Evolutionary conservation across 2,113 vertebrate genomes (phyloP), one percentile per base, ranked within the genome.

Genomic region (Riparia riparia): DNA sequence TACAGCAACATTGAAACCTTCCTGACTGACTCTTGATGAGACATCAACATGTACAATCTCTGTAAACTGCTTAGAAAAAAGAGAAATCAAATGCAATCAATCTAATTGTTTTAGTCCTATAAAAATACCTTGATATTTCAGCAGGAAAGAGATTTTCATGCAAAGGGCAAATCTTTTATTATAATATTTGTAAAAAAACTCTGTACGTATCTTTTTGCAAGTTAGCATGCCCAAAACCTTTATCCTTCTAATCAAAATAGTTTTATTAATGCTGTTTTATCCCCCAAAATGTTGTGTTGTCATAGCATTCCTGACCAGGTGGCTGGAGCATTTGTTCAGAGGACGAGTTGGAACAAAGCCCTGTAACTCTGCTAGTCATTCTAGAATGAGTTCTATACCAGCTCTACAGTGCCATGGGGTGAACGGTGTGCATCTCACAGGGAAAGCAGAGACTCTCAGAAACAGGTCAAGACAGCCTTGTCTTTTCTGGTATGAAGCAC

Each of bases 131-230:
- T 53, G 10, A 10, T 65, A 65, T 29, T 83, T 94, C 45, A 86
- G 44, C 10, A 32, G 20, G 5, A 86, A 25, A 79, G 4, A 13
- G 26, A 58, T 71, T 54, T 66, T 72, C 7, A 26, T 25, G 18
- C 7, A 5, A 68, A 88, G 57, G 79, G 2, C 9, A 70, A 82
- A 80, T 28, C 9, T 76, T 64, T 76, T 49, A 24, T 58, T 82
- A 19, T 53, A 13, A 32, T 49, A 51, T 56, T 76, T 68, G 10
- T 47, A 49, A 86, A 93, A 90, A 77, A 76, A 58, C 4, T 15
- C 58, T 0, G 0, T 32, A 58, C 0, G 0, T 8, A 25, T 17
- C 14, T 39, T 81, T 83, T 65, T 56, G 8, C 41, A 70, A 69
- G 20, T 2, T 14, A 72, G 0, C 1, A 1, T 21, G 20, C 47